Percentiles rank a stretch among this genome's conserved stretches.
phyloP scores from a whole-genome alignment of 2,888 invertebrate genomes.

The Timandra comae region DNA sequence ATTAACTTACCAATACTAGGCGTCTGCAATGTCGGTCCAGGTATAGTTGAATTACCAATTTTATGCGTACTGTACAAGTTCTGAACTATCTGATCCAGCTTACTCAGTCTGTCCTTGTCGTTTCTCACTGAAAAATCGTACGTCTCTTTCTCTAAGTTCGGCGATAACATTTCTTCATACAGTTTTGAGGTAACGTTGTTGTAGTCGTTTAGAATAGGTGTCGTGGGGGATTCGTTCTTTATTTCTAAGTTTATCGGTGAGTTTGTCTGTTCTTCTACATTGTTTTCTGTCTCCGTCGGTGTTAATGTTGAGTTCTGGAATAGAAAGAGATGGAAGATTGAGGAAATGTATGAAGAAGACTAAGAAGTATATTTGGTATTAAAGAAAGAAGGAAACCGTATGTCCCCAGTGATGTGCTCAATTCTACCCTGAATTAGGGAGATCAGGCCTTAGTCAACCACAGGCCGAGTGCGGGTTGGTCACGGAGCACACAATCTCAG shows the following conservation, averaged over 20 bases:
- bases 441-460: no score
- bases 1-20: conserved; percentile 31
- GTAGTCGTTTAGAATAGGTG: conserved; percentile 35
- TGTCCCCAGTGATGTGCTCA: no score
- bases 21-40: conserved; percentile 32
- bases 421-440: no score
- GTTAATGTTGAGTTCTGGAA: conserved; percentile 54
- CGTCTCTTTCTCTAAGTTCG: conserved; percentile 31
- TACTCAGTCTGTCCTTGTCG: conserved; percentile 63
- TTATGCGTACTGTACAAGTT: conserved; percentile 66
- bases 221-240: conserved; percentile 32
- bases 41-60: conserved; percentile 44
- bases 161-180: conserved; percentile 36
- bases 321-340: not conserved
- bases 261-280: conserved; percentile 27
- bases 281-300: conserved; percentile 40
- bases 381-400: no score
- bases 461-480: no score
- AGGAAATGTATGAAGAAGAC: no score
- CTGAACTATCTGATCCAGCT: conserved; percentile 66
- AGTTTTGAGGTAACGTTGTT: conserved; percentile 33
- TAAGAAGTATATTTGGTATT: no score
- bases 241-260: conserved; percentile 44
- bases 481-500: no score
- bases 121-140: conserved; percentile 32